phyloP scores from a whole-genome alignment of 30 jellyfish, hydroid and myxozoan genomes.

The Aurelia coerulea region DNA sequence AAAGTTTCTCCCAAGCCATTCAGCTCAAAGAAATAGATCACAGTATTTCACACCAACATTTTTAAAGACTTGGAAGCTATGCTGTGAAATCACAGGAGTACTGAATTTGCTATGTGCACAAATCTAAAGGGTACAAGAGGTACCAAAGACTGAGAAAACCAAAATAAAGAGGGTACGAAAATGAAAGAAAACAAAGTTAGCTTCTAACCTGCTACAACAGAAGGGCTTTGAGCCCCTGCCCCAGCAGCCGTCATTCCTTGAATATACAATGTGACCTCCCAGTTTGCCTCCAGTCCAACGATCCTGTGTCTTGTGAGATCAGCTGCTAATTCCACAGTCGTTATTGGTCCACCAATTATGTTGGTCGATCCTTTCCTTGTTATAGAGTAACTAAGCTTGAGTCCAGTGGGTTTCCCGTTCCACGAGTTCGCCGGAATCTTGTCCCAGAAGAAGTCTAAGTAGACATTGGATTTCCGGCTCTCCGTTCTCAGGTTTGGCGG shows the following conservation, averaged over 20 bases:
- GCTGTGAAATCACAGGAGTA: too few species aligned
- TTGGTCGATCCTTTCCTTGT: slow-evolving; percentile 40
- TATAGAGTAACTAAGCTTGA: slow-evolving; percentile 31
- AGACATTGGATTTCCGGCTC: slow-evolving; percentile 18
- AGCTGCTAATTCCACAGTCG: neutral
- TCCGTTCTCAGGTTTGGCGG: slow-evolving; percentile 30
- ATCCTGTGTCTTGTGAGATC: slow-evolving; percentile 46
- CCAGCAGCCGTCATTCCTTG: slow-evolving; percentile 57
- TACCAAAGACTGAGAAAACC: neutral
- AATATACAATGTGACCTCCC: slow-evolving; percentile 31
- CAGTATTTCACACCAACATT: too few species aligned
- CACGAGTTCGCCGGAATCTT: slow-evolving; percentile 30
- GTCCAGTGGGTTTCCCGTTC: slow-evolving; percentile 46
- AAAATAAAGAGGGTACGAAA: neutral
- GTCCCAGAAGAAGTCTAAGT: slow-evolving; percentile 55
- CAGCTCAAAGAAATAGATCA: too few species aligned
- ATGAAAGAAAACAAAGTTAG: too few species aligned
- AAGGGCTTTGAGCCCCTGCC: slow-evolving; percentile 32
- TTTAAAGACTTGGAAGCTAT: too few species aligned
- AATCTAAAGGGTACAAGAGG: too few species aligned
- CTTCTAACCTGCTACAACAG: slow-evolving; percentile 47
- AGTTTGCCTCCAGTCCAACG: slow-evolving; percentile 46
- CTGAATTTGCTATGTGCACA: too few species aligned
- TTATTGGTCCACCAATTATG: slow-evolving; percentile 31
- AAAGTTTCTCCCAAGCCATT: too few species aligned